Evolutionary conservation across 2,113 vertebrate genomes (phyloP).

Genomic region (Progne subis): DNA sequence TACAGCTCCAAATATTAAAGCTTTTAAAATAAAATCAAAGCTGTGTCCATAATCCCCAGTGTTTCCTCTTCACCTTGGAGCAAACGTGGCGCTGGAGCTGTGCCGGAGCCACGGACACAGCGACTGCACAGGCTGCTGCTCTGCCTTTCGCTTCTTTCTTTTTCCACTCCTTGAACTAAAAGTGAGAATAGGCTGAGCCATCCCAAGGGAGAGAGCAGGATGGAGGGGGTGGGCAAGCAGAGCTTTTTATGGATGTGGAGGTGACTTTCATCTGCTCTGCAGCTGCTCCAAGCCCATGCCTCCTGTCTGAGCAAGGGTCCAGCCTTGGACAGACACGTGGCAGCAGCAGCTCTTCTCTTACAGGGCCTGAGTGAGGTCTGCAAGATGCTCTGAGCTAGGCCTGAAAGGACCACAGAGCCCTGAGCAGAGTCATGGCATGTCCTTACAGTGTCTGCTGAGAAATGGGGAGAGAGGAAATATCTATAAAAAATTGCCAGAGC

Average conservation of each 20-base stretch:
- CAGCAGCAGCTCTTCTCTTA: not conserved
- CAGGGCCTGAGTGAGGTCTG: not conserved
- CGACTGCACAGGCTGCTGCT: not conserved
- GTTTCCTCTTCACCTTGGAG: not conserved
- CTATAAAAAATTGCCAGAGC: not conserved
- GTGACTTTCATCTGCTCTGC: not conserved
- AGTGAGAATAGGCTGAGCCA: not conserved
- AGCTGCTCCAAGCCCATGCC: fast-evolving
- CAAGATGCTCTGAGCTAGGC: not conserved
- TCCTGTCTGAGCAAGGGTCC: fast-evolving
- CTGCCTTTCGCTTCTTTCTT: not conserved
- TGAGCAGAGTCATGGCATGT: fast-evolving
- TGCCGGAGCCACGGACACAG: not conserved
- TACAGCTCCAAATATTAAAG: conserved; percentile 74
- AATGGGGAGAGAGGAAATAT: fast-evolving
- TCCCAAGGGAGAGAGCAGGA: not conserved
- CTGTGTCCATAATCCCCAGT: conserved; percentile 24
- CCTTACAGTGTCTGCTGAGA: not conserved
- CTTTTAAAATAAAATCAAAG: conserved; percentile 61
- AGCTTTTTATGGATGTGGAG: fast-evolving
- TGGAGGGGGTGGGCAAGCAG: not conserved
- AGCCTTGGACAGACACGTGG: fast-evolving
- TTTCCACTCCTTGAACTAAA: not conserved
- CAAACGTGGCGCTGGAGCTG: not conserved
- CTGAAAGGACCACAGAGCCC: not conserved